A percentile compares a stretch with the other conserved stretches of the same genome.
phyloP scores from a whole-genome alignment of 2,888 invertebrate species.

The Myopa tessellatipennis region DNA sequence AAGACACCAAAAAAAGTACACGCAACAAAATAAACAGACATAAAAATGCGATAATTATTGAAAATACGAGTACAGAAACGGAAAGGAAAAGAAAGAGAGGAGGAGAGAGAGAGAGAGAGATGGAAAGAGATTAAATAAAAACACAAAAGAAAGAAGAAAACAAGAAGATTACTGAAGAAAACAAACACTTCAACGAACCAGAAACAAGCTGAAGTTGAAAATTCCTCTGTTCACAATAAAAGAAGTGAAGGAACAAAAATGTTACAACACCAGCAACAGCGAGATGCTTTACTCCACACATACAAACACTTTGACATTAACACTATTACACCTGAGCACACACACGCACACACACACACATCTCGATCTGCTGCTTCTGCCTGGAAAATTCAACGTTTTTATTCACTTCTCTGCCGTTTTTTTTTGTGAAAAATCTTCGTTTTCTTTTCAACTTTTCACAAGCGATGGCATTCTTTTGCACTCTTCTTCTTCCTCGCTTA shows the following conservation, averaged over 20 bases:
- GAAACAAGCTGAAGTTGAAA: not conserved
- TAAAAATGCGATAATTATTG: no score
- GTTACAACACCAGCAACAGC: conserved; percentile 3
- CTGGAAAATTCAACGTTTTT: not conserved
- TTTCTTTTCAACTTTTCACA: not conserved
- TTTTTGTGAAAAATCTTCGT: no score
- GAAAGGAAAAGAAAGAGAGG: not conserved
- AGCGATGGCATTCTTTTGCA: not conserved
- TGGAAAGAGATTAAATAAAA: not conserved
- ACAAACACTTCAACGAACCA: conserved; percentile 1
- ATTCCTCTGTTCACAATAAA: not conserved
- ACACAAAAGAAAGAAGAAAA: not conserved
- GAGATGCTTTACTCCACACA: not conserved
- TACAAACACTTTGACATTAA: not conserved
- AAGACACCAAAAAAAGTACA: no score
- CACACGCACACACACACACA: not conserved
- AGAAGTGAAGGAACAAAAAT: not conserved
- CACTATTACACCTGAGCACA: not conserved
- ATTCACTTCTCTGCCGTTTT: not conserved
- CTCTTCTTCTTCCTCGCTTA: not conserved
- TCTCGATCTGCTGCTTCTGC: not conserved
- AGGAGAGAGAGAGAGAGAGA: not conserved
- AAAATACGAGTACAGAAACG: no score
- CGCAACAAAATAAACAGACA: no score
- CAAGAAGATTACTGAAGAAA: not conserved